phyloP scores from a whole-genome alignment of 2,113 vertebrate genomes.

The Geococcyx californianus region DNA sequence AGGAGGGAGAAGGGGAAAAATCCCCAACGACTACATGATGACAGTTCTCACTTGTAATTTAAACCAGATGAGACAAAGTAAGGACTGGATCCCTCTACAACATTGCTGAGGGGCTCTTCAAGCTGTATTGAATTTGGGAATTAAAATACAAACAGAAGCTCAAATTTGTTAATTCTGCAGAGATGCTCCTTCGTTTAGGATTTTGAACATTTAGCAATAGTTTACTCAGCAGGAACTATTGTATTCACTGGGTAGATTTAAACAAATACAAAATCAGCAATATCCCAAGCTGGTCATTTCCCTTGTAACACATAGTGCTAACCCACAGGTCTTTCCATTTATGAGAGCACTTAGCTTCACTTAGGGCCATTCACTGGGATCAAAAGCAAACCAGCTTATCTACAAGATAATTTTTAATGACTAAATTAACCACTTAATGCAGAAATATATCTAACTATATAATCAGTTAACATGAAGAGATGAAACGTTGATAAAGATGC shows the following conservation, averaged over 20 bases:
- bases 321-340: neutral
- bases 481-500: neutral
- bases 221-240: neutral
- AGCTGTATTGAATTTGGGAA: neutral
- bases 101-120: neutral
- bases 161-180: neutral
- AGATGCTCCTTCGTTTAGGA: neutral
- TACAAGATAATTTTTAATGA: slow-evolving; percentile 7
- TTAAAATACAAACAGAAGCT: neutral
- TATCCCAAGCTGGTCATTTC: neutral
- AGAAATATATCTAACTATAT: neutral
- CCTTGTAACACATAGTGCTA: neutral
- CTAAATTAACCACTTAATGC: neutral
- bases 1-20: neutral
- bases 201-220: neutral
- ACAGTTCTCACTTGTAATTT: neutral
- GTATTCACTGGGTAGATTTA: neutral
- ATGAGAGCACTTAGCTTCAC: neutral
- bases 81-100: neutral
- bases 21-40: neutral
- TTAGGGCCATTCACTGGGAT: neutral
- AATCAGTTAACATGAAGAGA: neutral
- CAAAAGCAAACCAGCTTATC: slow-evolving; percentile 6
- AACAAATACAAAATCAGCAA: neutral
- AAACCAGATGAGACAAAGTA: neutral